A percentile compares a stretch with the other conserved stretches of the same genome.
Conservation (phyloP, 2,113 vertebrate species). For the Gymnobelideus leadbeateri region DNA sequence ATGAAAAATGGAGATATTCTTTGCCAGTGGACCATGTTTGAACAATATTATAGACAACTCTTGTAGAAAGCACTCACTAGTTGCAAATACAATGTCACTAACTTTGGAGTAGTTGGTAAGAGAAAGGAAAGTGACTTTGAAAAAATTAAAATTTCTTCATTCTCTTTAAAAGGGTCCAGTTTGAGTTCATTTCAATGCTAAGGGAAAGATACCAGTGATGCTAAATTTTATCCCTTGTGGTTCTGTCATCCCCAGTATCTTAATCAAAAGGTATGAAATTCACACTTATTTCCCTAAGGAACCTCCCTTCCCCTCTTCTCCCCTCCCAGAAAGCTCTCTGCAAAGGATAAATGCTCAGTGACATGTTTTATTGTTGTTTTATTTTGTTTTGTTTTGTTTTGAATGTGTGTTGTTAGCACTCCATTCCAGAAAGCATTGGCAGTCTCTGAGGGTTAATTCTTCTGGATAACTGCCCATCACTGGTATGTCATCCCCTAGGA, state of each 20-base stretch:
- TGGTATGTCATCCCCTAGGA: conserved; percentile 53
- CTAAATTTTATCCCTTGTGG: background rate
- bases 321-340: background rate
- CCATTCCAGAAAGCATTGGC: conserved; percentile 72
- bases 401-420: conserved; percentile 61
- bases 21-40: background rate
- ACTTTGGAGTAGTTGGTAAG: background rate
- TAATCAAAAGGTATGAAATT: conserved; percentile 50
- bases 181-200: background rate
- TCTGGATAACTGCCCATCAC: conserved; percentile 71
- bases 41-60: background rate
- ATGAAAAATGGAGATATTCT: background rate
- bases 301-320: conserved; percentile 6
- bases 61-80: background rate
- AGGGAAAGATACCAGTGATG: background rate
- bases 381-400: background rate
- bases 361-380: conserved; percentile 66
- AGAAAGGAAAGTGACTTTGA: background rate
- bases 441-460: conserved; percentile 79
- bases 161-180: background rate
- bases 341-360: conserved; percentile 76
- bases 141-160: background rate
- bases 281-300: conserved; percentile 67
- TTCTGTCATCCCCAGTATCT: background rate
- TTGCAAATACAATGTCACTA: background rate